phyloP scores from a whole-genome alignment of 2,888 invertebrate genomes.

The Cetonia aurata region DNA sequence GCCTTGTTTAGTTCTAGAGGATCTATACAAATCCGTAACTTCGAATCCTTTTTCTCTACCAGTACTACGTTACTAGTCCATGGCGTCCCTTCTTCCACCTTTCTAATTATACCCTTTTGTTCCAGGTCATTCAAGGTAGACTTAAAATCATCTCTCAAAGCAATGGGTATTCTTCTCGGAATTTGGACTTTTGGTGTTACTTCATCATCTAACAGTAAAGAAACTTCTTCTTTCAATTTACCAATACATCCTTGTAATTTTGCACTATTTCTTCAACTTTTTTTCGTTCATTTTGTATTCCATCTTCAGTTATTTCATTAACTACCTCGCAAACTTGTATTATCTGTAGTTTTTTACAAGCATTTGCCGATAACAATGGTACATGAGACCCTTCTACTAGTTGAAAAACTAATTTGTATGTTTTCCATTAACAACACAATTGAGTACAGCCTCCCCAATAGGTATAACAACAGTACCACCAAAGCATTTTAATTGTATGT shows the following conservation, averaged over 20 bases:
- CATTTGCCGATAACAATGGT: slow-evolving; percentile 13
- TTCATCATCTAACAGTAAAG: slow-evolving; percentile 5
- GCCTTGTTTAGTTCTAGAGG: slow-evolving; percentile 25
- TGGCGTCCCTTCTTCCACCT: background rate
- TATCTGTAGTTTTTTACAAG: slow-evolving; percentile 10
- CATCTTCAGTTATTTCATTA: slow-evolving; percentile 12
- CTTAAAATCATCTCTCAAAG: background rate
- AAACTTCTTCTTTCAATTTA: background rate
- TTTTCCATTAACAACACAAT: slow-evolving; percentile 9
- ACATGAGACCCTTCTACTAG: slow-evolving; percentile 15
- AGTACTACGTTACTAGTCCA: slow-evolving; percentile 35
- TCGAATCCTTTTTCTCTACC: slow-evolving; percentile 12
- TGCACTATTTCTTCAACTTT: slow-evolving; percentile 6
- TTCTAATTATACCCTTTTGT: too few species aligned
- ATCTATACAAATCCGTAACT: slow-evolving; percentile 25
- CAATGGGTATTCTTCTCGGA: slow-evolving; percentile 28
- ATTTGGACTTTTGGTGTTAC: slow-evolving; percentile 21
- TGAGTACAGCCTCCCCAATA: slow-evolving; percentile 12
- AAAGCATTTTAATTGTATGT: slow-evolving; percentile 6
- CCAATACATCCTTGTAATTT: slow-evolving; percentile 25
- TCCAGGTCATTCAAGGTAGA: too few species aligned
- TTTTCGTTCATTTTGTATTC: slow-evolving; percentile 6
- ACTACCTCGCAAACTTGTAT: slow-evolving; percentile 6
- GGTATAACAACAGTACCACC: slow-evolving; percentile 15
- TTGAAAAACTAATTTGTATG: slow-evolving; percentile 9